These are phyloP conservation scores for Aplodontia rufa DNA, from an alignment of 2,113 vertebrate species.

Conservation along the genomic window DNA sequence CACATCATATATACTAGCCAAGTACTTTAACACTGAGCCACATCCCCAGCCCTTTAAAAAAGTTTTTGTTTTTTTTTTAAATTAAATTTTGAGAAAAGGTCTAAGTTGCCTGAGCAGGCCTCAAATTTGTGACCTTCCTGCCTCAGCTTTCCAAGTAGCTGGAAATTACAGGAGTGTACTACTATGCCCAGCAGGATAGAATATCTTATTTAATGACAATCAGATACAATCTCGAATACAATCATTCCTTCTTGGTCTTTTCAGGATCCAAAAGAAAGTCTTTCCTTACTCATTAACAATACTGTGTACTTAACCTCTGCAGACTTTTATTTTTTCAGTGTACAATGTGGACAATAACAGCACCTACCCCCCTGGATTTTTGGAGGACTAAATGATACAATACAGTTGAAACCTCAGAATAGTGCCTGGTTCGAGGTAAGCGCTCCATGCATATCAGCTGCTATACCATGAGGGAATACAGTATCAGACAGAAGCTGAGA, in stretches of 20 bases:
- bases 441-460: neutral
- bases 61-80: neutral
- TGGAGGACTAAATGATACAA: neutral
- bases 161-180: neutral
- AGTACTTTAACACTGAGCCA: neutral
- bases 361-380: accelerated
- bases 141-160: neutral
- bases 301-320: neutral
- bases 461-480: neutral
- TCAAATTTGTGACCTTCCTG: neutral
- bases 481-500: neutral
- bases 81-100: neutral
- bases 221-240: neutral
- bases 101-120: neutral
- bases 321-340: neutral
- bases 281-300: neutral
- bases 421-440: neutral
- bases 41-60: neutral
- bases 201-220: slow-evolving; percentile 30
- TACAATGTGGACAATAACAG: neutral
- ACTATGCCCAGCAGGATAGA: neutral
- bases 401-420: neutral
- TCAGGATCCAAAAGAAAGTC: neutral
- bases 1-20: neutral
- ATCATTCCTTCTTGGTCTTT: slow-evolving; percentile 16